Base-by-base conservation (phyloP, 1,140 invertebrate genomes). In the Bombus waltoni region DNA sequence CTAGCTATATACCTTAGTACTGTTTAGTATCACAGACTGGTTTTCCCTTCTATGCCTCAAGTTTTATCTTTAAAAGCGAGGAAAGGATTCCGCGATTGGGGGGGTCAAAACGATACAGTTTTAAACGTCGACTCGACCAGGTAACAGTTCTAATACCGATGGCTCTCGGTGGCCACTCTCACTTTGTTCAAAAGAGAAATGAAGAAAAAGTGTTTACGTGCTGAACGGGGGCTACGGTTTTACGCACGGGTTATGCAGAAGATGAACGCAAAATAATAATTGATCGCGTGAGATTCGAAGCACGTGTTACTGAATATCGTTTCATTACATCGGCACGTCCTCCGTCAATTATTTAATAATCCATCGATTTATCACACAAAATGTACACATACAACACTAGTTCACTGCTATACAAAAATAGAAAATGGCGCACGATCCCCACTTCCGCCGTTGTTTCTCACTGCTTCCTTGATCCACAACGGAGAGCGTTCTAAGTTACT, bases 351-450 rank as follows among this genome's bases (percentile, higher is more conserved):
- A 88, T 86, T 62, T 85, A 80, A 87, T 89, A 91, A 88, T 91
- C 86, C 84, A 90, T 90, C 87, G 87, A 91, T 92, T 79, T 92
- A 93, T 92, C 90, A 91, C 92, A 92, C 91, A 92, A 92, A 92
- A 92, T 91, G 89, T 93, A 94, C 91, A 94, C 92, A 93, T 93
- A 90, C 89, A 92, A 91, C 92, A 92, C 91, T 93, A 92, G 88
- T 92, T 92, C 91, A 91, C 92, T 94, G 93, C 94, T 94, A 94
- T 94, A 94, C 94, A 95, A 95, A 95, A 95, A 95, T 95, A 95
- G 94, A 95, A 95, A 95, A 95, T 95, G 94, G 94, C 94, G 94
- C 87, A 93, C 91, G 85, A 92, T 91, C 92, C 92, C 94, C 93
- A 92, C 93, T 92, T 93, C 85, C 74, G 72, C 81, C 82, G 83